These are phyloP conservation scores for Pectinophora gossypiella DNA, from an alignment of 1,140 invertebrate species.

Conservation along the genomic window DNA sequence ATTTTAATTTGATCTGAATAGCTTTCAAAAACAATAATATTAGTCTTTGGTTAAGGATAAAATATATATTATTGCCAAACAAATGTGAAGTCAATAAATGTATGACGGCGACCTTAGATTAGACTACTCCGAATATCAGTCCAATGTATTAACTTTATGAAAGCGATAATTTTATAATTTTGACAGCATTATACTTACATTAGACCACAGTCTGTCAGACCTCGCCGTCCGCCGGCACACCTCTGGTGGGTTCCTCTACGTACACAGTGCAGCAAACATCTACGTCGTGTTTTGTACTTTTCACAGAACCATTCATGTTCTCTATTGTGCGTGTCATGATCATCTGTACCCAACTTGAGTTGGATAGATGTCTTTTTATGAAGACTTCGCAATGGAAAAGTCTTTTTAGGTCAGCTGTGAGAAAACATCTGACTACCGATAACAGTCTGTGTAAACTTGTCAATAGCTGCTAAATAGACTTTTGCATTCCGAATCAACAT, in stretches of 20 bases:
- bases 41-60: conserved; percentile 44
- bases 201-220: background rate
- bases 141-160: conserved; percentile 24
- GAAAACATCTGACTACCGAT: too few relatives aligned
- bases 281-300: conserved; percentile 3
- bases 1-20: conserved; percentile 19
- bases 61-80: conserved; percentile 37
- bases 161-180: conserved; percentile 10
- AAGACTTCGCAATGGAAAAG: too few relatives aligned
- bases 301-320: background rate
- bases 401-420: too few relatives aligned
- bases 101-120: conserved; percentile 12
- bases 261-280: conserved; percentile 7
- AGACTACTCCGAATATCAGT: conserved; percentile 39
- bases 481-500: too few relatives aligned
- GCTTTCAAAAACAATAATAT: conserved; percentile 24
- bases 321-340: background rate
- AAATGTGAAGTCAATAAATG: conserved; percentile 17
- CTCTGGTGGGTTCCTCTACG: conserved; percentile 10
- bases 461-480: too few relatives aligned
- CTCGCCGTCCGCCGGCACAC: conserved; percentile 12
- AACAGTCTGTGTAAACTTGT: too few relatives aligned
- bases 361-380: too few relatives aligned
- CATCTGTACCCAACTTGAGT: too few relatives aligned
- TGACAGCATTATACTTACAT: conserved; percentile 11